phyloP scores from a whole-genome alignment of 2,113 vertebrate species.

The Spermophilus dauricus region DNA sequence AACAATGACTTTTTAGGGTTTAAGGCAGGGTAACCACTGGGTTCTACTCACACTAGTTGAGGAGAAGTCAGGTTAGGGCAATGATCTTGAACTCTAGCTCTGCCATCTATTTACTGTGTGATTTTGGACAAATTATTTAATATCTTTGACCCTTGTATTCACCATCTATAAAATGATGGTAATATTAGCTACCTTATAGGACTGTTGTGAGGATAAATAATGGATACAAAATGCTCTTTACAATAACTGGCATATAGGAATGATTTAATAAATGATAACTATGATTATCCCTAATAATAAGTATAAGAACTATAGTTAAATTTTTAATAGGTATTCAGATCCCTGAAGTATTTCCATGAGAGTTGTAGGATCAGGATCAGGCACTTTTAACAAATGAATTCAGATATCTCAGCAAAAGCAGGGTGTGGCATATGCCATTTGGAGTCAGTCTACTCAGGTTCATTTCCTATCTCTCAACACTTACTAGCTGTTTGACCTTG shows the following conservation, averaged over 20 bases:
- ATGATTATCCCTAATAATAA: not conserved
- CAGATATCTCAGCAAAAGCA: conserved; percentile 7
- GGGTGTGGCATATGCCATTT: not conserved
- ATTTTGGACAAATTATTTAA: not conserved
- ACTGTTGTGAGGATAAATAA: not conserved
- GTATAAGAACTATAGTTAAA: not conserved
- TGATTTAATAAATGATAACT: conserved; percentile 33
- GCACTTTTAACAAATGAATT: not conserved
- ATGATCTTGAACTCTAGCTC: not conserved
- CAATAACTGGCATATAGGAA: not conserved
- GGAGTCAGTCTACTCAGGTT: not conserved
- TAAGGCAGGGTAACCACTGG: not conserved
- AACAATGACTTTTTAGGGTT: not conserved
- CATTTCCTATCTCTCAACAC: not conserved
- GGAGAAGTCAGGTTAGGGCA: not conserved
- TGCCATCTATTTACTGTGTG: not conserved
- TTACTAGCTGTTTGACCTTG: conserved; percentile 26
- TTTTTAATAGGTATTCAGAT: not conserved
- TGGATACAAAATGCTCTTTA: not conserved
- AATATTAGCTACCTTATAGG: not conserved
- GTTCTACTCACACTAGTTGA: not conserved
- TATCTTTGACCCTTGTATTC: not conserved
- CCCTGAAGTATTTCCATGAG: not conserved
- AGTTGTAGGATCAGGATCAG: not conserved
- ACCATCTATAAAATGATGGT: conserved; percentile 11